Conservation (phyloP, 2,797 vertebrate genomes). For the Hoplostethus mediterraneus region DNA sequence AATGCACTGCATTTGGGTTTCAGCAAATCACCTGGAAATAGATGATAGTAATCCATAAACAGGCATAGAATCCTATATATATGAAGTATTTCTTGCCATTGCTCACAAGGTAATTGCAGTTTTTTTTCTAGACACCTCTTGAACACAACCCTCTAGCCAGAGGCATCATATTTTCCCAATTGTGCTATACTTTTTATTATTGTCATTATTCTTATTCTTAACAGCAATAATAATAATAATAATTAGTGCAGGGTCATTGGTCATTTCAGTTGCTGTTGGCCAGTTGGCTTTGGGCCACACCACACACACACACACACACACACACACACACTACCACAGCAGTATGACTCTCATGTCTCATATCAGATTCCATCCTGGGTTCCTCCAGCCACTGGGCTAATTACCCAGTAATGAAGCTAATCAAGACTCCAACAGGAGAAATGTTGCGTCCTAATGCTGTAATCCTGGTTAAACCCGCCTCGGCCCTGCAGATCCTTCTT, state of each 20-base stretch:
- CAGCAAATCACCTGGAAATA: too few species aligned
- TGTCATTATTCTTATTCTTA: too few species aligned
- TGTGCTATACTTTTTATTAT: too few species aligned
- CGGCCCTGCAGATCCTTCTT: conserved; percentile 65
- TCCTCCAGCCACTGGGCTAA: conserved; percentile 57
- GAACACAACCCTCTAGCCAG: too few species aligned
- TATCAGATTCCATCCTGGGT: conserved; percentile 55
- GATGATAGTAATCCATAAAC: too few species aligned
- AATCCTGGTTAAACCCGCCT: conserved; percentile 62
- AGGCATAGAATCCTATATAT: too few species aligned
- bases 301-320: conserved; percentile 23
- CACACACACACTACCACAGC: too few species aligned
- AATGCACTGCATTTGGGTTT: too few species aligned
- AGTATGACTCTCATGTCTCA: conserved; percentile 2
- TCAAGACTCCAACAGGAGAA: conserved; percentile 68
- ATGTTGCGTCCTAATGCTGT: conserved; percentile 60
- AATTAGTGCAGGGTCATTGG: background rate
- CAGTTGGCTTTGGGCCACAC: conserved; percentile 33
- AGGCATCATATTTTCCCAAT: too few species aligned
- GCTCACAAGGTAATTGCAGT: too few species aligned
- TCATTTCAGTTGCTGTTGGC: conserved; percentile 28
- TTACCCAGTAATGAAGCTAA: conserved; percentile 74
- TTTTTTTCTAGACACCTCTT: too few species aligned
- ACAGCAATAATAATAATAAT: conserved; percentile 15
- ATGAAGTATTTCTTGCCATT: too few species aligned